These are phyloP conservation scores for Bactericera cockerelli DNA, from an alignment of 1,140 invertebrate genomes.

Conservation along the genomic window DNA sequence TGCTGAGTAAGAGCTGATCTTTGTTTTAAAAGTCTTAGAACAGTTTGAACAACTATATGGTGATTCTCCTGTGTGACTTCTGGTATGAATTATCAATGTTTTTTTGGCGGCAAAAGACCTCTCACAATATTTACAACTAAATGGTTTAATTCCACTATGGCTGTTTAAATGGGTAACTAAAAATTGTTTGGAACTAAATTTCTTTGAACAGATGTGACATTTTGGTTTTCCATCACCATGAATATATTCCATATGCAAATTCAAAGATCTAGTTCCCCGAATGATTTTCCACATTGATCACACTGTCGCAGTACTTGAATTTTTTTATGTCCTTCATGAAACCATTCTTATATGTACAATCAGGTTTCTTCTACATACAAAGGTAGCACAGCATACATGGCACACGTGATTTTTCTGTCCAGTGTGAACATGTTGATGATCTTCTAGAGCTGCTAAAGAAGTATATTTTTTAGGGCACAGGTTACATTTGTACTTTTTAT, in stretches of 20 bases:
- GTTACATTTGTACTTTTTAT: slow-evolving; percentile 36
- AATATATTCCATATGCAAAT: too few relatives aligned
- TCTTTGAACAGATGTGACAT: slow-evolving; percentile 32
- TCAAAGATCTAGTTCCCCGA: too few relatives aligned
- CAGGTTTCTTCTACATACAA: too few relatives aligned
- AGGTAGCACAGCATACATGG: slow-evolving; percentile 47
- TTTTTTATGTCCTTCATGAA: too few relatives aligned
- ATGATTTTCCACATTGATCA: too few relatives aligned
- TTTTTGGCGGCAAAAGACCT: slow-evolving; percentile 44
- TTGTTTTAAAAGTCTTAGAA: slow-evolving; percentile 42
- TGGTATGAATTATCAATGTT: slow-evolving; percentile 37
- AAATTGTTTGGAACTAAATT: slow-evolving; percentile 21
- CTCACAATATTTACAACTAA: slow-evolving; percentile 39
- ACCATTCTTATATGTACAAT: slow-evolving; percentile 32
- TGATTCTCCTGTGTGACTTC: background rate
- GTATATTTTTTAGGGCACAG: slow-evolving; percentile 35
- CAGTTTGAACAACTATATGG: slow-evolving; percentile 38
- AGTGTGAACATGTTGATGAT: background rate
- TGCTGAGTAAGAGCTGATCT: background rate
- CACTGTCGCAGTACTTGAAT: too few relatives aligned
- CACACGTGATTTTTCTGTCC: slow-evolving; percentile 29
- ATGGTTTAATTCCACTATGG: slow-evolving; percentile 27
- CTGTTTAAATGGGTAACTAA: slow-evolving; percentile 17
- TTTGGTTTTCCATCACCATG: slow-evolving; percentile 10
- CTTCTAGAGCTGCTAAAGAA: slow-evolving; percentile 15